Percentiles rank a stretch among this genome's conserved stretches.
Conservation (phyloP, 2,797 vertebrate species). For the Hemitrygon akajei region DNA sequence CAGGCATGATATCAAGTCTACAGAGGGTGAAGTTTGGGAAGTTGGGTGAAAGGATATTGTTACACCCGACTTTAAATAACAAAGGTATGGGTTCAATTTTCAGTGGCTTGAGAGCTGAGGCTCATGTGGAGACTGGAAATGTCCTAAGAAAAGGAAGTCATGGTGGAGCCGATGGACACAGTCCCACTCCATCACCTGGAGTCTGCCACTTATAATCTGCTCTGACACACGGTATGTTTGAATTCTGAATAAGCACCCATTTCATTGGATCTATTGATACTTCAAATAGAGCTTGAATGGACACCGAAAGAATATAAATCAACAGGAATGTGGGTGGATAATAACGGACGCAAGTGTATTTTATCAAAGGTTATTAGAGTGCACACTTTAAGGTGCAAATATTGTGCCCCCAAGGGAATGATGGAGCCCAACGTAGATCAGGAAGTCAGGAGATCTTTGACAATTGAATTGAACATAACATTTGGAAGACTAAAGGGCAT, state of each 20-base stretch:
- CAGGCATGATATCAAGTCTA: not conserved
- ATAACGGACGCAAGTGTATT: not conserved
- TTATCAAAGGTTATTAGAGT: not conserved
- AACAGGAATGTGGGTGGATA: not conserved
- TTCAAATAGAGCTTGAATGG: not conserved
- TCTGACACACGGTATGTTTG: not conserved
- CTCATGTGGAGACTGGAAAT: not conserved
- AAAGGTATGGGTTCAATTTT: not conserved
- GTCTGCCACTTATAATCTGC: not conserved
- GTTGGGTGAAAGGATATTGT: not conserved
- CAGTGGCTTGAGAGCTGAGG: not conserved
- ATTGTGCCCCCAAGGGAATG: not conserved
- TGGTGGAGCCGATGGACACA: not conserved
- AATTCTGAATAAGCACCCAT: not conserved
- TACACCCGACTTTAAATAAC: not conserved
- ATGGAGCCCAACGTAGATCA: not conserved
- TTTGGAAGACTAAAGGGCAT: not conserved
- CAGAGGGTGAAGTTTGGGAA: not conserved
- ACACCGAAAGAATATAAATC: not conserved
- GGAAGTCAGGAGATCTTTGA: not conserved
- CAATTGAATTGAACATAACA: not conserved
- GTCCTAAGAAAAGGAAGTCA: not conserved
- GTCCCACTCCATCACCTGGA: not conserved
- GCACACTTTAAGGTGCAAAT: slow-evolving; percentile 1
- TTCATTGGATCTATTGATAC: not conserved